phyloP scores from a whole-genome alignment of 2,888 invertebrate genomes.

The Chironomus riparius region DNA sequence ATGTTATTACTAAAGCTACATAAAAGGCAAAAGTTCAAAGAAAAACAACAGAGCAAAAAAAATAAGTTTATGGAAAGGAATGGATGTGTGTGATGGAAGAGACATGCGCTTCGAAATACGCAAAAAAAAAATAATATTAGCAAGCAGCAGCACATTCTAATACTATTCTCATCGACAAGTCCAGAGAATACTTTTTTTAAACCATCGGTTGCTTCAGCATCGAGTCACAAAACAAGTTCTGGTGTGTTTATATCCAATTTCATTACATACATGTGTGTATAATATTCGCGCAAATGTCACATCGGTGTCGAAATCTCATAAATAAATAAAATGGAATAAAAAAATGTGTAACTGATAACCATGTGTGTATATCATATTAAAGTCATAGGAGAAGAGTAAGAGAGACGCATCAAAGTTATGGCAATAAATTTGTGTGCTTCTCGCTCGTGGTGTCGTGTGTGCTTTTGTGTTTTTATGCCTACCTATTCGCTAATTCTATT shows the following conservation, averaged over 20 bases:
- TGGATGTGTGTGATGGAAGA: background rate
- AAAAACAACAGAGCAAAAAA: background rate
- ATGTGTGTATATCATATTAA: background rate
- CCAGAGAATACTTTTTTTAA: background rate
- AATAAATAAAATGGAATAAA: background rate
- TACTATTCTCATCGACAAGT: background rate
- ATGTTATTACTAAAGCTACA: background rate
- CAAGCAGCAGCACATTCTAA: background rate
- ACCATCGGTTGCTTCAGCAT: background rate
- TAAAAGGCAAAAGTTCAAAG: background rate
- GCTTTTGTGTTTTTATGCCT: background rate
- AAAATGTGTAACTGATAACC: background rate
- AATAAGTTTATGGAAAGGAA: background rate
- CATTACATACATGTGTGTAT: background rate
- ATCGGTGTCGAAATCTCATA: background rate
- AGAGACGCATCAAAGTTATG: too few relatives aligned
- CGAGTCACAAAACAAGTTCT: background rate
- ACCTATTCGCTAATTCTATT: too few relatives aligned
- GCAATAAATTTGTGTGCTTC: background rate
- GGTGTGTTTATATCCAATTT: background rate
- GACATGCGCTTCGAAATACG: slow-evolving; percentile 7
- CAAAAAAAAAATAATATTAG: background rate
- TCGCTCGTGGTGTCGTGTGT: background rate
- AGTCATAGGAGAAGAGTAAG: background rate
- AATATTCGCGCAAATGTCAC: background rate